Percentiles rank a stretch among this genome's conserved stretches.
These are phyloP conservation scores for Drosophila mercatorum DNA, from an alignment of 2,888 invertebrate species.

Conservation along the genomic window DNA sequence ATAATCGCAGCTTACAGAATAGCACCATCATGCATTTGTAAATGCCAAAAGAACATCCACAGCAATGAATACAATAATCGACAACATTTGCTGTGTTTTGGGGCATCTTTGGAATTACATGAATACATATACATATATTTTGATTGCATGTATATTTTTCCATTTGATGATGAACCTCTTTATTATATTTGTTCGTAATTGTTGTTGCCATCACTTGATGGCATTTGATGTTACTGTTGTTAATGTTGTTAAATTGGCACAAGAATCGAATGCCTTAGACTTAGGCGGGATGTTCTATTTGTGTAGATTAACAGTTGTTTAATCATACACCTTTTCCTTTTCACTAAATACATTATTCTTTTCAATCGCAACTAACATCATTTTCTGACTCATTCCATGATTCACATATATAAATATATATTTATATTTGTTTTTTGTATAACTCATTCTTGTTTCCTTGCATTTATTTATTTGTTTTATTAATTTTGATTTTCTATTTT, in stretches of 20 bases:
- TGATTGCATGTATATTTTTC: constrained; percentile 53
- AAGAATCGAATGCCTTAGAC: constrained; percentile 4
- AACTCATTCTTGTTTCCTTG: constrained; percentile 9
- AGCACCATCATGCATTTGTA: constrained; percentile 85
- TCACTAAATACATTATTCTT: constrained; percentile 19
- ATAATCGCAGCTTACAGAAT: constrained; percentile 84
- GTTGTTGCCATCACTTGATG: constrained; percentile 37
- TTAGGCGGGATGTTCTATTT: not conserved
- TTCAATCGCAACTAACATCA: constrained; percentile 31
- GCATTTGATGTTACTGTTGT: constrained; percentile 42
- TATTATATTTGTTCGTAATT: constrained; percentile 44
- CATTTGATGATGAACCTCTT: constrained; percentile 19
- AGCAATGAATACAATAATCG: constrained; percentile 18
- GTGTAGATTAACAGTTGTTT: not conserved
- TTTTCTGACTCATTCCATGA: constrained; percentile 16
- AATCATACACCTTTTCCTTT: not conserved
- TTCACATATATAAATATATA: not conserved
- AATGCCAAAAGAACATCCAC: constrained; percentile 54
- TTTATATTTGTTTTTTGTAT: constrained; percentile 1
- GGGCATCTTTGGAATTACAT: constrained; percentile 21
- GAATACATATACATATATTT: not conserved
- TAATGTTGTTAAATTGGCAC: constrained; percentile 15
- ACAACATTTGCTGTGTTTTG: constrained; percentile 20
- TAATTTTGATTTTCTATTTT: constrained; percentile 48
- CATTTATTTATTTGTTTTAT: constrained; percentile 32